Percentiles rank a stretch among this genome's conserved stretches.
Evolutionary conservation across 2,113 vertebrate species (phyloP).

Genomic region (Ictalurus furcatus): DNA sequence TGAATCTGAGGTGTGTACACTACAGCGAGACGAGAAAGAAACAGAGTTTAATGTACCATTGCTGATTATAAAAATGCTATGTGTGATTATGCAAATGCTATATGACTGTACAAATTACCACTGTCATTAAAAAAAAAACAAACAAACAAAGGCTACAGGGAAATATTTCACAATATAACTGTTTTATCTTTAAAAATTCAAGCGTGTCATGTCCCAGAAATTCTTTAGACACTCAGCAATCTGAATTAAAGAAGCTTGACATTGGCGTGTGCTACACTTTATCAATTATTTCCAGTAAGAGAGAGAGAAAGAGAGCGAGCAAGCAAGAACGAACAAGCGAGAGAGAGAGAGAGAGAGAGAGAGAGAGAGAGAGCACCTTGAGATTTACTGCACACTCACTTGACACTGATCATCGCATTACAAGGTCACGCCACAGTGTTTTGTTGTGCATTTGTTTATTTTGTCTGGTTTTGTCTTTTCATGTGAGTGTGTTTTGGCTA

Average conservation of each 20-base stretch:
- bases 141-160: neutral
- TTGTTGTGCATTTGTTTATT: neutral
- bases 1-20: neutral
- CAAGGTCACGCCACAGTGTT: neutral
- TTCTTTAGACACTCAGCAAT: conserved; percentile 13
- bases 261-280: neutral
- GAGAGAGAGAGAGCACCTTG: conserved; percentile 19
- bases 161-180: neutral
- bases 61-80: neutral
- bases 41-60: neutral
- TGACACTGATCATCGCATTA: conserved; percentile 6
- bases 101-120: neutral
- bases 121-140: neutral
- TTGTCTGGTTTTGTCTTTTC: neutral
- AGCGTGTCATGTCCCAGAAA: conserved; percentile 15
- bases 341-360: too few species aligned
- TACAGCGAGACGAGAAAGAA: neutral
- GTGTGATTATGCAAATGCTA: neutral
- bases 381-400: neutral
- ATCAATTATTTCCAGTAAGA: neutral
- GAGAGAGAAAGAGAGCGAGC: neutral
- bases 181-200: neutral
- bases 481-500: neutral
- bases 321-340: neutral
- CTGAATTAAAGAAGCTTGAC: conserved; percentile 22